Conservation (phyloP, 1,140 invertebrate genomes). For the Ips typographus region DNA sequence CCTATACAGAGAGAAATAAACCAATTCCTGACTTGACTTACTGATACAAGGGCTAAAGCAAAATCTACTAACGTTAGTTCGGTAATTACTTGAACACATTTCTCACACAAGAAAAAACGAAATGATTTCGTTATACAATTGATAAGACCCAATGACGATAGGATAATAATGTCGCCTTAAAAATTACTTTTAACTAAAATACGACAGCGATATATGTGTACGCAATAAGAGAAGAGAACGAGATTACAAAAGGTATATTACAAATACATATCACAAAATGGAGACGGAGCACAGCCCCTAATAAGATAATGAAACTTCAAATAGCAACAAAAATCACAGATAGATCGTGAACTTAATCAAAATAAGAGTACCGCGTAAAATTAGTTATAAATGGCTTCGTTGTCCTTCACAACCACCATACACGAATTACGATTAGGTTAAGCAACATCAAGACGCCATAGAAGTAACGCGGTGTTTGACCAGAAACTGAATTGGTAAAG, state of each 20-base stretch:
- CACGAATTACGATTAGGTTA: neutral
- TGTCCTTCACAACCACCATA: slow-evolving; percentile 31
- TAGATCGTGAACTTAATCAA: slow-evolving; percentile 40
- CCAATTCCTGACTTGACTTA: no score
- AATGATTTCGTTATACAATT: no score
- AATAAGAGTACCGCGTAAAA: slow-evolving; percentile 31
- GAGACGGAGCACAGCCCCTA: slow-evolving; percentile 41
- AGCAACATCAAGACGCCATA: neutral
- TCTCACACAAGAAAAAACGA: no score
- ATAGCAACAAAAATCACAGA: slow-evolving; percentile 44
- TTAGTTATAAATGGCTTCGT: slow-evolving; percentile 22
- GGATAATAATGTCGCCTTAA: neutral
- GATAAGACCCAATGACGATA: no score
- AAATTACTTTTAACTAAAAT: slow-evolving; percentile 16
- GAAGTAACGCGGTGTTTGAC: no score
- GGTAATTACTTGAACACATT: no score
- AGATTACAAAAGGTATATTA: slow-evolving; percentile 45
- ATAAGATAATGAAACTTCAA: slow-evolving; percentile 38
- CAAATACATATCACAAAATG: slow-evolving; percentile 47
- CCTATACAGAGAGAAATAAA: no score
- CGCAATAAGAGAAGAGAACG: slow-evolving; percentile 20
- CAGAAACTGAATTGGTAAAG: no score
- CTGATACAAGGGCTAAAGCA: no score
- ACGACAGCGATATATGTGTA: slow-evolving; percentile 9
- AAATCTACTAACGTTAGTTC: no score